Base-by-base conservation (phyloP, 2,113 vertebrate genomes). In the Pelmatolapia mariae region DNA sequence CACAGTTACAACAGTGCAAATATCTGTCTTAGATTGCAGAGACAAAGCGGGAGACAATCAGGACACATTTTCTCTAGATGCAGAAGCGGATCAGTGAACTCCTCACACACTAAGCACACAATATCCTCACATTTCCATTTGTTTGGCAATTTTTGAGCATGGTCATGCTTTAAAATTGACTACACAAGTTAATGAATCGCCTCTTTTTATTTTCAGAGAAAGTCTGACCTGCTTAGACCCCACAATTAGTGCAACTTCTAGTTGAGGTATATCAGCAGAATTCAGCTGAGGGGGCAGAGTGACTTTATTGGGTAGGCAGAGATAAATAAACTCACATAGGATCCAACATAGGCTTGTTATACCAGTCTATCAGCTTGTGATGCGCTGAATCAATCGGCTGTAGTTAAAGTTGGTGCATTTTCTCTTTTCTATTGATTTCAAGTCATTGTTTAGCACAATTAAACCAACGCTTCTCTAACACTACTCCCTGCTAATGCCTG, bases 111-210 rank as follows among this genome's bases (percentile, higher is more conserved):
- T 8, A 50, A 8, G 16, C 16, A 8, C 47, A 50, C 47, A 50
- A 19, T 18, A 18, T 50, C 4, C 47, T 50, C 47, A 50, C 16
- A 50, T 19, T 50, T 50, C 15, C 47, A 66, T 9, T 40, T 68
- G 0, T 68, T 40, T 40, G 33, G 63, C 63, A 40, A 40, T 68
- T 40, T 68, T 0, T 22, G 7, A 40, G 33, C 36, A 6, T 15
- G 36, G 12, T 6, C 19, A 68, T 68, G 5, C 63, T 68, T 68
- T 68, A 68, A 40, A 68, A 68, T 38, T 68, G 11, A 8, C 36
- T 68, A 22, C n/a, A 68, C 63, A 68, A 15, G 63, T 40, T 68
- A 22, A 68, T 40, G 63, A 40, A 40, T 68, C 1, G 0, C 11
- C 63, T 40, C 36, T 68, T 68, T 68, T 68, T 40, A 68, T 38